These are phyloP conservation scores for Eclectus roratus DNA, from an alignment of 2,113 vertebrate genomes.

Conservation along the genomic window DNA sequence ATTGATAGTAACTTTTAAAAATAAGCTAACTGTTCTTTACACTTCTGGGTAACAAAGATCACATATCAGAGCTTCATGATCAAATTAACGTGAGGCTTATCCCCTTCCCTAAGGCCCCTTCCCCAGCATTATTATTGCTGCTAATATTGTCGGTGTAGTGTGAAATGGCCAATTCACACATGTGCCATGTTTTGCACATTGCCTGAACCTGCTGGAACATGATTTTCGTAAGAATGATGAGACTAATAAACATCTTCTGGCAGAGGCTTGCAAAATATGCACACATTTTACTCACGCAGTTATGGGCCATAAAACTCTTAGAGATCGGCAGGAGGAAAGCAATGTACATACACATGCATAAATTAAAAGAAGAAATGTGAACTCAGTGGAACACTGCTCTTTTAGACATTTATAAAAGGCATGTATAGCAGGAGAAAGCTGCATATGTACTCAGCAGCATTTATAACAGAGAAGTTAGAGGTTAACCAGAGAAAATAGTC, in stretches of 20 bases:
- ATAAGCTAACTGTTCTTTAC: constrained; percentile 39
- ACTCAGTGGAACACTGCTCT: constrained; percentile 30
- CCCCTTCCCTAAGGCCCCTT: constrained; percentile 61
- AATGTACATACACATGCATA: constrained; percentile 70
- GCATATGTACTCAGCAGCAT: not conserved
- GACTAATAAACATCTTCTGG: constrained; percentile 80
- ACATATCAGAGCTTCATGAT: constrained; percentile 57
- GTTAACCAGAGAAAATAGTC: not conserved
- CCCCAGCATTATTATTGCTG: constrained; percentile 68
- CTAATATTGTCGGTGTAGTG: constrained; percentile 71
- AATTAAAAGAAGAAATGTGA: constrained; percentile 73
- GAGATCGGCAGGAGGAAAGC: constrained; percentile 77
- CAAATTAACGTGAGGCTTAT: constrained; percentile 60
- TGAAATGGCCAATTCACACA: constrained; percentile 79
- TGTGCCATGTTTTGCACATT: constrained; percentile 65
- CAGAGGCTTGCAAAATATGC: constrained; percentile 78
- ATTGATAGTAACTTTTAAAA: constrained; percentile 29
- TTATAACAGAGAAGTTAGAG: constrained; percentile 17
- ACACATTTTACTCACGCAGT: constrained; percentile 77
- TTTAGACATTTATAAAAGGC: constrained; percentile 36
- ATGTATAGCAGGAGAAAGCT: not conserved
- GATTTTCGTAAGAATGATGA: constrained; percentile 80
- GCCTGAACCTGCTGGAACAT: constrained; percentile 78
- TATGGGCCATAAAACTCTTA: constrained; percentile 79
- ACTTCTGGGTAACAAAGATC: constrained; percentile 57